These are phyloP conservation scores for Callitettix versicolor DNA, from an alignment of 1,140 invertebrate species.

Conservation along the genomic window DNA sequence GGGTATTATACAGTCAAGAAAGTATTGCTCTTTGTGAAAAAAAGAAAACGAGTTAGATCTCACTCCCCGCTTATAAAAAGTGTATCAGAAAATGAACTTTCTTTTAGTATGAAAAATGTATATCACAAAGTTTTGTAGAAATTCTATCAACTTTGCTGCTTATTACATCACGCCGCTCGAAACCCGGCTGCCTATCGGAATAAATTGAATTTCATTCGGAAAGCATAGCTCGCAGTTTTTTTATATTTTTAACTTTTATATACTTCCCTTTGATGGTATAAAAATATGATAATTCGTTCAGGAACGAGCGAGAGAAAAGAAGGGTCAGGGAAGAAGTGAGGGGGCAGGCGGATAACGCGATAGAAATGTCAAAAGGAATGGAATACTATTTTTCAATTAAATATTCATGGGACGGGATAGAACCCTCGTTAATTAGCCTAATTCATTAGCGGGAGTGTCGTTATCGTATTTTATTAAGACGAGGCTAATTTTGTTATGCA, in stretches of 20 bases:
- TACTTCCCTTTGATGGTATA: slow-evolving; percentile 26
- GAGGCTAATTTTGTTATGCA: slow-evolving; percentile 8
- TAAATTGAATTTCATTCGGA: slow-evolving; percentile 26
- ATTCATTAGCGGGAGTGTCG: slow-evolving; percentile 13
- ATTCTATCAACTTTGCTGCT: slow-evolving; percentile 25
- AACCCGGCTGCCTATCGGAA: slow-evolving; percentile 15
- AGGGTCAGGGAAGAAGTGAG: background rate
- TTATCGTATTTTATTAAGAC: slow-evolving; percentile 14
- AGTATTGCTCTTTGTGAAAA: slow-evolving; percentile 11
- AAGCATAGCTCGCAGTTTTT: slow-evolving; percentile 15
- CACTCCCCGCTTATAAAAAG: slow-evolving; percentile 12
- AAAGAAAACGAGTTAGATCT: slow-evolving; percentile 12
- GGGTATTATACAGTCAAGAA: slow-evolving; percentile 1
- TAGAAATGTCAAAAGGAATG: slow-evolving; percentile 8
- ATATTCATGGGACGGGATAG: slow-evolving; percentile 18
- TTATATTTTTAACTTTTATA: slow-evolving; percentile 22
- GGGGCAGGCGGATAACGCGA: background rate
- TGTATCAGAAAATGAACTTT: slow-evolving; percentile 19
- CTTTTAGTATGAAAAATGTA: slow-evolving; percentile 25
- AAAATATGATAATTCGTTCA: slow-evolving; percentile 26
- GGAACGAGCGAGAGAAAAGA: background rate
- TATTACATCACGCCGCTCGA: slow-evolving; percentile 22
- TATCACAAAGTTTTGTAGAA: slow-evolving; percentile 26
- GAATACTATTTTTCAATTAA: slow-evolving; percentile 16
- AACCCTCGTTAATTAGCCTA: slow-evolving; percentile 10